These are phyloP conservation scores for Chelonus insularis DNA, from an alignment of 1,140 invertebrate genomes.

Conservation along the genomic window DNA sequence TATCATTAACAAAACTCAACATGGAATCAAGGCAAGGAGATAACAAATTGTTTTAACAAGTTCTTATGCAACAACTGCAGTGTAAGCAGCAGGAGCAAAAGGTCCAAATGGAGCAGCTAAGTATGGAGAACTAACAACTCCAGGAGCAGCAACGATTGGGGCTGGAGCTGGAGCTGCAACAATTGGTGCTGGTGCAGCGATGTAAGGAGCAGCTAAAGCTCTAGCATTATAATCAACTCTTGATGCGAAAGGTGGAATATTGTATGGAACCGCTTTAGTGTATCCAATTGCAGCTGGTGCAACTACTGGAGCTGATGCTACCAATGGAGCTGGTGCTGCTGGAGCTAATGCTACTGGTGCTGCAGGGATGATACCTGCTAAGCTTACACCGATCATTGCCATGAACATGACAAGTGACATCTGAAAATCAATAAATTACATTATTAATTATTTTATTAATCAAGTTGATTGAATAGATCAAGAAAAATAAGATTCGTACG, in stretches of 20 bases:
- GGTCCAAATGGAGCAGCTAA: constrained; percentile 26
- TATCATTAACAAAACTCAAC: no score
- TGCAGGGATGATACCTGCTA: constrained; percentile 37
- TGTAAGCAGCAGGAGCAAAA: constrained; percentile 18
- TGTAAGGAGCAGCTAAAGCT: constrained; percentile 42
- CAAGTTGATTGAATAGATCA: constrained; percentile 18
- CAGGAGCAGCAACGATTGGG: constrained; percentile 20
- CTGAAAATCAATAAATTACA: constrained; percentile 31
- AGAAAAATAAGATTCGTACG: no score
- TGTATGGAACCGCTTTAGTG: constrained; percentile 55
- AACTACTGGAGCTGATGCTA: constrained; percentile 37
- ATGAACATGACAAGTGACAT: constrained; percentile 30
- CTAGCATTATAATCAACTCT: constrained; percentile 60
- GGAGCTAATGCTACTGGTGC: constrained; percentile 36
- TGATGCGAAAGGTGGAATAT: constrained; percentile 61
- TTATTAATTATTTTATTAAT: constrained; percentile 9
- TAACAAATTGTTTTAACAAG: no score
- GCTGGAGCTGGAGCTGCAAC: constrained; percentile 19
- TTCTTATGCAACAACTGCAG: no score
- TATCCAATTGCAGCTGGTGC: constrained; percentile 43
- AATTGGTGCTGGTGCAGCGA: constrained; percentile 33
- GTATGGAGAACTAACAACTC: constrained; percentile 3
- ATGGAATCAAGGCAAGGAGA: no score
- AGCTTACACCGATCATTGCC: constrained; percentile 23
- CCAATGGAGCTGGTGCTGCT: constrained; percentile 37